Evolutionary conservation across 2,113 vertebrate species (phyloP), one percentile per base, ranked within the genome.

Genomic region (Eptesicus fuscus): DNA sequence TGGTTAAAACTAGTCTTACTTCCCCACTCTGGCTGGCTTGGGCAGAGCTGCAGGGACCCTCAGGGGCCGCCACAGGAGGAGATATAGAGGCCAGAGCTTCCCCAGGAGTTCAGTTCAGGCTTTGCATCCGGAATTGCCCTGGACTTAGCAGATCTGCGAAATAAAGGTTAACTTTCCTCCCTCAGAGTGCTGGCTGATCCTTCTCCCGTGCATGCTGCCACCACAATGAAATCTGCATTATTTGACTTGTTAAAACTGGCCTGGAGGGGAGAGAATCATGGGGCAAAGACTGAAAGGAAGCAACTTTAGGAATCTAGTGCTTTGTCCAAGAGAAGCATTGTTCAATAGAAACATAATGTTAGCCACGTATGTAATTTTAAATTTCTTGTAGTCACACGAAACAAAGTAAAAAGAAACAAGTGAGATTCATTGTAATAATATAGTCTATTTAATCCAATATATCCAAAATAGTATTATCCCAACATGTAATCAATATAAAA

Each of bases 181-280:
- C 23, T 25, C 56, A 11, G 56, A 59, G 56, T 49, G 47, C 56
- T 59, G 56, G 56, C 56, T 59, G 56, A 59, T 59, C 56, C 1
- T 59, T 59, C 56, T 59, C 56, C 53, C 0, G 3, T 59, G 56
- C 56, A 59, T 25, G 10, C 23, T 59, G 56, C 56, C 56, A 23
- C 53, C 20, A 25, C 56, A 59, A 59, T 25, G 63, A 65, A 65
- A 65, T 65, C 30, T 65, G 63, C 14, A 65, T 65, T 65, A 65
- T 17, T n/a, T 32, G 63, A 65, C 61, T 63, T 32, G 61, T 63
- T 30, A 63, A 32, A 30, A 63, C 88, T 96, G 85, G 78, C 78
- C 95, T 88, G 70, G 35, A 79, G 63, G 82, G 35, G 40, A 96
- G 30, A 95, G 73, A 96, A 86, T 88, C 69, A 93, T 83, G 85